These are phyloP conservation scores for Trogon surrucura DNA, from an alignment of 2,113 vertebrate genomes.

Conservation along the genomic window DNA sequence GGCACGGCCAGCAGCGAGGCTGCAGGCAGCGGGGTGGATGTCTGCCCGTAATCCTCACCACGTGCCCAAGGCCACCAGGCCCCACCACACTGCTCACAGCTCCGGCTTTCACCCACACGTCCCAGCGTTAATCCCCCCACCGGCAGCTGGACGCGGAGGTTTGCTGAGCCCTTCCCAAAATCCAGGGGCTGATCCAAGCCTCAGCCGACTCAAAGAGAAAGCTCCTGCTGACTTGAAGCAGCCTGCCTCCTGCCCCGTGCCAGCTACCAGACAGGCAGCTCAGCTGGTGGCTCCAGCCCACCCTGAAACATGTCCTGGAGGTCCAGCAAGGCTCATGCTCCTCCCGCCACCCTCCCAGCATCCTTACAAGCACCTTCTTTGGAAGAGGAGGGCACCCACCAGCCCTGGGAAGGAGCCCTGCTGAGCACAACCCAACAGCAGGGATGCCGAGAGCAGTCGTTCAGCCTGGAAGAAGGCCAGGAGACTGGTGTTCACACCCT, in stretches of 20 bases:
- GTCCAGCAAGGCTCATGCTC: not conserved
- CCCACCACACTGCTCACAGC: fast-evolving
- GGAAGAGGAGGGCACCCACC: not conserved
- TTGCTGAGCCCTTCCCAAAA: not conserved
- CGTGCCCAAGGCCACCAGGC: not conserved
- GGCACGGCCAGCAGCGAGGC: not conserved
- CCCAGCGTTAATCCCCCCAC: fast-evolving
- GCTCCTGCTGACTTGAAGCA: not conserved
- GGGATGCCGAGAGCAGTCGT: not conserved
- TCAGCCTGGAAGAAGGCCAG: constrained; percentile 35
- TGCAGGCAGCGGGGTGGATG: not conserved
- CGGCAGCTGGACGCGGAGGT: not conserved
- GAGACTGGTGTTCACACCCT: constrained; percentile 40
- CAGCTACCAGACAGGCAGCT: not conserved
- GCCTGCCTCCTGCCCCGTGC: not conserved
- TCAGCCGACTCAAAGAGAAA: not conserved
- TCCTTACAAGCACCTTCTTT: not conserved
- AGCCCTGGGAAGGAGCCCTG: not conserved
- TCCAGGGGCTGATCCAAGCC: fast-evolving
- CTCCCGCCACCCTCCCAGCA: not conserved
- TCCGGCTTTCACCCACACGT: constrained; percentile 18
- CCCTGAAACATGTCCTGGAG: fast-evolving
- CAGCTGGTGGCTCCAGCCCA: not conserved
- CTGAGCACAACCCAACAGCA: not conserved
- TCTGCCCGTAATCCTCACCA: constrained; percentile 30